Base-by-base conservation (phyloP, 2,888 invertebrate genomes). In the Polydrusus pterygomalis region DNA sequence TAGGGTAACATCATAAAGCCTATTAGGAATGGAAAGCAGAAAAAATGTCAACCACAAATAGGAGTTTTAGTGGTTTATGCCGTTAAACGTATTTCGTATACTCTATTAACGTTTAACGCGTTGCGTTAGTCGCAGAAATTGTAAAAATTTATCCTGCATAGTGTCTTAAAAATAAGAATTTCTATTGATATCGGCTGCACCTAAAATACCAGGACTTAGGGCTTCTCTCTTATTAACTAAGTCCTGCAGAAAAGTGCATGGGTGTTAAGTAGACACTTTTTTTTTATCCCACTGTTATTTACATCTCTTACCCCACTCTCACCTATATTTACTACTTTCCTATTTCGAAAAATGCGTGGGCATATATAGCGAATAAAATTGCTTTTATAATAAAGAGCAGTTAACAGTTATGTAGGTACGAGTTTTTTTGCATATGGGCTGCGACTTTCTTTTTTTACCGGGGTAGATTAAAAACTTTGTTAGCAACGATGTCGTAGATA, bases 291-390 rank as follows among this genome's bases (percentile, higher is more conserved):
- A 10, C 43, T 43, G n/a, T 43, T 43, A 25, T 1, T 1, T 25
- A 13, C 43, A 5, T 25, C 9, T 13, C 2, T 43, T 43, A n/a
- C 43, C 43, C 43, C 1, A 43, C 43, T 11, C n/a, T 13, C 43
- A 5, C 43, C 43, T 43, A 13, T 43, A n/a, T 18, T 34, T 17
- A 62, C 63, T 13, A 17, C 45, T 63, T 63, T 63, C 63, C 63
- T 63, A 63, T 63, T 63, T 63, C 20, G 63, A 45, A 45, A 25
- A 40, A 17, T 45, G 63, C 45, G 63, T 63, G 45, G 45, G 43
- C 18, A 11, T 11, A 11, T 11, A 1, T 25, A 13, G 40, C 45
- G 15, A 63, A 63, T 63, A 45, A 63, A 20, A 43, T 45, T 30
- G 11, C 34, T 58, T 34, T 58, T 62, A 62, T 40, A 40, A 62